These are phyloP conservation scores for Protobothrops flavoviridis DNA, from an alignment of 2,113 vertebrate species.

Conservation along the genomic window DNA sequence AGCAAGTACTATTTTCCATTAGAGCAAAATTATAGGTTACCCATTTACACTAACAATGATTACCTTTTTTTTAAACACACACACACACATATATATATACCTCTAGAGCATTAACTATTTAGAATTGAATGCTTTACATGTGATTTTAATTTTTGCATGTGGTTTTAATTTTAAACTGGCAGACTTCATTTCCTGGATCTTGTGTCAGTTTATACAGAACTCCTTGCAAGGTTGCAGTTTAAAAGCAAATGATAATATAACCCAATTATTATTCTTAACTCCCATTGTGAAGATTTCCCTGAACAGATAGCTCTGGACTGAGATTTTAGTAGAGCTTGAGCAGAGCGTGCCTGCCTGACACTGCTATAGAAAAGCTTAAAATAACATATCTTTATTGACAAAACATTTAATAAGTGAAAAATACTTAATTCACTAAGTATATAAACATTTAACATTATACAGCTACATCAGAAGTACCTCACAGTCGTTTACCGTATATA, in stretches of 20 bases:
- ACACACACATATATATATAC: not conserved
- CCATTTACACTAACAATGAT: slow-evolving; percentile 29
- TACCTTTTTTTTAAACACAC: slow-evolving; percentile 8
- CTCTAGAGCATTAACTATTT: slow-evolving; percentile 13
- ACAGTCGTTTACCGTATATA: slow-evolving; percentile 47
- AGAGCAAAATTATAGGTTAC: slow-evolving; percentile 18
- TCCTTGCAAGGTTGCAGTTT: not conserved
- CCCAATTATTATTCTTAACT: not conserved
- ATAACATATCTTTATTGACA: not conserved
- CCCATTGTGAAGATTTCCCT: not conserved
- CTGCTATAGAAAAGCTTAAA: not conserved
- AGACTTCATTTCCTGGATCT: slow-evolving; percentile 9
- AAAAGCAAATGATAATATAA: slow-evolving; percentile 20
- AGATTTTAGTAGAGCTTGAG: not conserved
- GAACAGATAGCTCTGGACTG: not conserved
- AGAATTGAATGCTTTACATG: not conserved
- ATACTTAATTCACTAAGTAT: not conserved
- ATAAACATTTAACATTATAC: slow-evolving; percentile 28
- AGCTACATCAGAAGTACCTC: slow-evolving; percentile 24
- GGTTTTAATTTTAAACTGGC: slow-evolving; percentile 33
- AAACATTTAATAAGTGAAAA: slow-evolving; percentile 16
- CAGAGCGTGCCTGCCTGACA: not conserved
- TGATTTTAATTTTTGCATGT: slow-evolving; percentile 26
- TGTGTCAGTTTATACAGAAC: not conserved
- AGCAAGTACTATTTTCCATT: not conserved